A percentile compares a stretch with the other conserved stretches of the same genome.
Conservation (phyloP, 2,797 vertebrate genomes). For the Danio kyathit region DNA sequence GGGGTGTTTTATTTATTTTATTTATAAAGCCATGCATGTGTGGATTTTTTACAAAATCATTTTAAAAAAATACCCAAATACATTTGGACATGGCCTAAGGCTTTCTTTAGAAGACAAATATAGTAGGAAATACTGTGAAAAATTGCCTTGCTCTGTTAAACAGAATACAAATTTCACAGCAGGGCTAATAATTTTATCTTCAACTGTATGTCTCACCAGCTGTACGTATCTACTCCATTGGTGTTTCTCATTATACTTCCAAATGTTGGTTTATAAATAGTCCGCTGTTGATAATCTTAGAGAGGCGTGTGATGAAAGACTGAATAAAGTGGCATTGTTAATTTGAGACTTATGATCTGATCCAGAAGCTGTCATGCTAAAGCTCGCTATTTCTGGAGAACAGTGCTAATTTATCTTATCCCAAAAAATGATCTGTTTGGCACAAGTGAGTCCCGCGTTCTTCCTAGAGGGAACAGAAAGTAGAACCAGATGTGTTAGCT, state of each 20-base stretch:
- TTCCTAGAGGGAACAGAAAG: conserved; percentile 33
- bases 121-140: no score
- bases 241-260: conserved; percentile 2
- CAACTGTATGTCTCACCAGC: background rate
- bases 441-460: background rate
- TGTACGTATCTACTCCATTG: background rate
- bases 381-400: conserved; percentile 30
- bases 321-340: conserved; percentile 23
- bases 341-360: conserved; percentile 19
- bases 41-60: no score
- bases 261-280: conserved; percentile 46
- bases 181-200: no score
- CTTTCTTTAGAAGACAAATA: no score
- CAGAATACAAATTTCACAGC: no score
- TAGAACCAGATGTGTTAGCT: conserved; percentile 52
- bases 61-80: no score
- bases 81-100: no score
- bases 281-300: conserved; percentile 37
- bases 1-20: no score
- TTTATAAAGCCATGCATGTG: no score
- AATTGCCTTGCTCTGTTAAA: no score
- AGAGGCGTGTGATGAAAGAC: conserved; percentile 26
- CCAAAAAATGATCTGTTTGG: conserved; percentile 16
- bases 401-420: conserved; percentile 45
- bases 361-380: conserved; percentile 28